These are phyloP conservation scores for Eristalis arbustorum DNA, from an alignment of 2,888 invertebrate genomes.

Conservation along the genomic window DNA sequence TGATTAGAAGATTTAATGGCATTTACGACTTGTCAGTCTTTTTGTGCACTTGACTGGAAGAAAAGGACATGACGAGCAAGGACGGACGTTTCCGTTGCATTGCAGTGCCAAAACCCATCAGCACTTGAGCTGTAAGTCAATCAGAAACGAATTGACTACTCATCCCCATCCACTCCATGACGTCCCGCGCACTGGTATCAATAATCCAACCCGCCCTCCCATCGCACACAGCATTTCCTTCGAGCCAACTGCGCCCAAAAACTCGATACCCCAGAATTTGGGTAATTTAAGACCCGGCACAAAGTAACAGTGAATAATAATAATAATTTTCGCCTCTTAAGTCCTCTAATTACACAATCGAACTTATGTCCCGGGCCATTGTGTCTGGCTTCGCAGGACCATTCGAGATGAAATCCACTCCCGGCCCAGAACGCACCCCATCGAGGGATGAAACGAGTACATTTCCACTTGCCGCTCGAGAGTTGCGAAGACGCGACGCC, in stretches of 20 bases:
- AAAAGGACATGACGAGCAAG: too few species aligned
- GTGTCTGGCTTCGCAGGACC: constrained; percentile 19
- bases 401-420: constrained; percentile 14
- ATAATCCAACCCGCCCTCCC: neutral
- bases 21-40: neutral
- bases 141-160: too few species aligned
- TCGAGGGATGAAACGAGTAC: constrained; percentile 14
- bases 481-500: constrained; percentile 26
- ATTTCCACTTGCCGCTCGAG: constrained; percentile 35
- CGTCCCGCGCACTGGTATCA: too few species aligned
- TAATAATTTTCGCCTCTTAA: constrained; percentile 69
- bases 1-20: neutral
- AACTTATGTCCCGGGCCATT: constrained; percentile 59
- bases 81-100: too few species aligned
- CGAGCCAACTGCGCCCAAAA: constrained; percentile 44
- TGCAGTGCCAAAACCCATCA: too few species aligned
- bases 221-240: neutral
- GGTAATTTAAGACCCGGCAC: constrained; percentile 58
- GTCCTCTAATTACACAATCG: constrained; percentile 68
- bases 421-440: neutral
- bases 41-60: too few species aligned
- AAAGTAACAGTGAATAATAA: constrained; percentile 64
- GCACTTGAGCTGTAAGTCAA: too few species aligned
- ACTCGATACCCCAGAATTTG: constrained; percentile 23
- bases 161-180: neutral